phyloP scores from a whole-genome alignment of 2,888 invertebrate genomes.

The Tinea pellionella region DNA sequence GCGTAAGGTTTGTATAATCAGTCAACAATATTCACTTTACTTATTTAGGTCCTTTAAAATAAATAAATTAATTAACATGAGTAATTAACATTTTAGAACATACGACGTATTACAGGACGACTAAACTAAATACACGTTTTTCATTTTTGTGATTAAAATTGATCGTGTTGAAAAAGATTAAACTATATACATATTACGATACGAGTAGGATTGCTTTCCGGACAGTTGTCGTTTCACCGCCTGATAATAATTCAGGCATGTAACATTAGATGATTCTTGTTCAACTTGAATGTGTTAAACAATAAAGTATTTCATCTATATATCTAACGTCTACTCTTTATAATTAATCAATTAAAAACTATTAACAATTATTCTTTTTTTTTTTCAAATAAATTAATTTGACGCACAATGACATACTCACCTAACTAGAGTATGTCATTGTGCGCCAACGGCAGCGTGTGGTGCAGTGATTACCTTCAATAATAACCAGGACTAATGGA shows the following conservation, averaged over 20 bases:
- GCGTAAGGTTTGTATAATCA: background rate
- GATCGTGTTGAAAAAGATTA: no score
- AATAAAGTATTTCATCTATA: background rate
- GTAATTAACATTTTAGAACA: no score
- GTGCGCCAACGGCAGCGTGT: background rate
- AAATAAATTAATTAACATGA: background rate
- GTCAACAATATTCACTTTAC: background rate
- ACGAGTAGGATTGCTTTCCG: no score
- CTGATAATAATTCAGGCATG: background rate
- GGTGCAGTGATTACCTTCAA: slow-evolving; percentile 11
- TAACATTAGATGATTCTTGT: background rate
- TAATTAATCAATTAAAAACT: background rate
- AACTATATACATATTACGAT: no score
- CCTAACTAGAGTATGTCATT: background rate
- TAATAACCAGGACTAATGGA: slow-evolving; percentile 16
- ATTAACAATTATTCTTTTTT: background rate
- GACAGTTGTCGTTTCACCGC: background rate
- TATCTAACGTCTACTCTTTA: background rate
- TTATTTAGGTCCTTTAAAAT: background rate
- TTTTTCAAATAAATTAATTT: no score
- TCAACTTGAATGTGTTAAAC: background rate
- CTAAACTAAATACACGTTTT: no score
- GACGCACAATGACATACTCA: no score
- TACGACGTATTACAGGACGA: no score
- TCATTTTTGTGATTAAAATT: no score